Evolutionary conservation across 2,113 vertebrate genomes (phyloP).

Genomic region (Strix uralensis): DNA sequence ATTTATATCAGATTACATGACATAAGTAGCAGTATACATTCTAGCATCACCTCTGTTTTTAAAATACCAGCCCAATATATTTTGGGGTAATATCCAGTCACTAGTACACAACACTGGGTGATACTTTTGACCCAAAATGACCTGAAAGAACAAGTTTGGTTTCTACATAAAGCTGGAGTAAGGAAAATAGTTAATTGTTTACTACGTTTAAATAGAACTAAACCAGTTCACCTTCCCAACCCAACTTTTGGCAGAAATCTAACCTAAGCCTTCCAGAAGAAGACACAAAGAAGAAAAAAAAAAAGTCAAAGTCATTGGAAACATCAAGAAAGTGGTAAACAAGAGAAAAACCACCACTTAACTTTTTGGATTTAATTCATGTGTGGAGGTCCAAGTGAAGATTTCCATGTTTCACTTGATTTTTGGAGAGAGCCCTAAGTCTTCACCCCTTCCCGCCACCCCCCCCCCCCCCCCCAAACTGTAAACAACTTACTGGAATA

Average conservation of each 20-base stretch:
- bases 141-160: not conserved
- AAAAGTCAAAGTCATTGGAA: not conserved
- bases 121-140: not conserved
- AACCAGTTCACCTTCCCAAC: slow-evolving; percentile 34
- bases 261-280: not conserved
- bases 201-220: slow-evolving; percentile 2
- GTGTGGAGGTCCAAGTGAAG: not conserved
- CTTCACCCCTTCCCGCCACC: not conserved
- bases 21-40: not conserved
- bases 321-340: slow-evolving; percentile 9
- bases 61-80: not conserved
- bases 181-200: slow-evolving; percentile 40
- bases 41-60: slow-evolving; percentile 8
- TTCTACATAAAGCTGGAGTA: not conserved
- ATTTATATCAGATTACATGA: not conserved
- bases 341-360: slow-evolving; percentile 13
- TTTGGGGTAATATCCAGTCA: not conserved
- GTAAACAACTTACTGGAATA: slow-evolving; percentile 72
- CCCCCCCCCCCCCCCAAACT: not conserved
- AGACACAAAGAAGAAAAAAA: not conserved
- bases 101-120: not conserved
- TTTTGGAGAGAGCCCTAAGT: slow-evolving; percentile 40
- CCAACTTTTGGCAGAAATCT: slow-evolving; percentile 11
- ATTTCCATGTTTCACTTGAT: slow-evolving; percentile 19
- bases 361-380: slow-evolving; percentile 17